Base-by-base conservation (phyloP, 2,888 invertebrate species). In the Drosophila macrospina region DNA sequence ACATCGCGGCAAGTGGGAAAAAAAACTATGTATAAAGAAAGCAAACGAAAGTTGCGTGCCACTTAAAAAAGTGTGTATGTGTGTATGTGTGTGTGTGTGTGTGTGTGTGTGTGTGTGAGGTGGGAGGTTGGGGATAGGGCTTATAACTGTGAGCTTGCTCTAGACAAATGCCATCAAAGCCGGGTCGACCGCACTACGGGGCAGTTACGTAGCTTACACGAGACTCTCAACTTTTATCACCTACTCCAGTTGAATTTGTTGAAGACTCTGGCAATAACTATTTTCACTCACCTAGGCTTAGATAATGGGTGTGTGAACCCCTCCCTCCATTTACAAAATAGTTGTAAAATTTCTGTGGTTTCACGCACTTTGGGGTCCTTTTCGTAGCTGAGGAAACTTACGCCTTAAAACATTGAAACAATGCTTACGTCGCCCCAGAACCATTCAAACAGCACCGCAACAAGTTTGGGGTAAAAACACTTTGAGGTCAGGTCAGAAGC, bases 271-370 rank as follows among this genome's bases (percentile, higher is more conserved):
- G 61, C 61, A 45, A 54, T 54, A 45, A 61, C 59, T 39, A 37
- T 60, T 52, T 39, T 16, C 65, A 60, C 65, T 51, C 60, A 65
- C 65, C 65, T 60, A 65, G 60, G 52, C 45, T 39, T 24, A 44
- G 50, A 16, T 41, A 37, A 48, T 50, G 80, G 67, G 60, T 78
- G 74, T 78, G 74, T 69, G 74, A 48, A 63, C 60, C 52, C 52
- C 60, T 63, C 52, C 52, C 60, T 63, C 45, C 79, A 76, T 78
- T 78, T 76, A 59, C 56, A 41, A 80, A 77, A 77, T 69, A 70
- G 69, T 80, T 80, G 47, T 62, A 73, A 60, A 62, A 78, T 73
- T 60, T 69, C 67, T 78, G 78, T 61, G 81, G 81, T 66, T 69
- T 47, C 78, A 77, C 81, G 65, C 67, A 77, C 56, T 61, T 48